Evolutionary conservation across 2,797 vertebrate species (phyloP), one percentile per base, ranked within the genome.

Genomic region (Hozukius guyotensis): DNA sequence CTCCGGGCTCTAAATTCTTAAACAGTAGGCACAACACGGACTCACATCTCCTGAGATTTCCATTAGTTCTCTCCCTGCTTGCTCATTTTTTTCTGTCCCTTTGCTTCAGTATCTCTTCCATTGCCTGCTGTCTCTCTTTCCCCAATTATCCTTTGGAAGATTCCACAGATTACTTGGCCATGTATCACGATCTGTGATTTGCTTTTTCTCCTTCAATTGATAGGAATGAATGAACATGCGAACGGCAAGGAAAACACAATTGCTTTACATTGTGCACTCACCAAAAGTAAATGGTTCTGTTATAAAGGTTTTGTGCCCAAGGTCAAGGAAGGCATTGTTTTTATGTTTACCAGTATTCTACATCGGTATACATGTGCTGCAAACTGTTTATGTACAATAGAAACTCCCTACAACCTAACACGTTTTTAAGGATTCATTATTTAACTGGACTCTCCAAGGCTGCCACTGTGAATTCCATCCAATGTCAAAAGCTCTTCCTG

Each of bases 151-250:
- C 75, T 49, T 55, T 71, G 61, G 79, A 82, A 80, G 77, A 87
- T 72, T 80, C 86, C 10, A 72, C 78, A 79, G 81, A 90, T 89
- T 84, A 82, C 69, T 77, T 81, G 81, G 82, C 72, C 66, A 88
- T 69, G 87, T 86, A 88, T 79, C 74, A 55, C 79, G 60, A 83
- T 72, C 70, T 76, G 56, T 86, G 73, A 82, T 88, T 92, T 90
- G 81, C 78, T 85, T 89, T 89, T 87, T 81, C 67, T 65, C 73
- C 52, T 64, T 80, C 76, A 87, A 77, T 49, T 80, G 78, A 89
- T 83, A 88, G 87, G 69, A 87, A 92, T 87, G 90, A 68, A 91
- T 90, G 65, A 86, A 90, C 88, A 81, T 36, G 24, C 62, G 80
- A 91, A 87, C 71, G 82, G 82, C 59, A 16, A 76, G 38, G 32